phyloP scores from a whole-genome alignment of 1,140 invertebrate genomes.

The Notospermus geniculatus region DNA sequence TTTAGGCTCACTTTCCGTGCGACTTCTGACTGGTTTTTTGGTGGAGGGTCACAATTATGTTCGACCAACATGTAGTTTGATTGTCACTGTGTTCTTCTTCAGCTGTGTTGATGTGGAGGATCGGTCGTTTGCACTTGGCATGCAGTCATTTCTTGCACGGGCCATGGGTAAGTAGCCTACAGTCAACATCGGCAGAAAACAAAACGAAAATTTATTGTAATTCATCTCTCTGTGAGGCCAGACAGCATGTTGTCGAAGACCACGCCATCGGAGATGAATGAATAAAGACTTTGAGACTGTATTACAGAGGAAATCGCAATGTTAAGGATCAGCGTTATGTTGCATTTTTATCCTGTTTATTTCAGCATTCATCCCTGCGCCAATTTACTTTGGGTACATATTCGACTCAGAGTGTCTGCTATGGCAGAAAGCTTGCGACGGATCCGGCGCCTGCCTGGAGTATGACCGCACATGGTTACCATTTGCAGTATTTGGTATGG shows the following conservation, averaged over 20 bases:
- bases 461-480: constrained; percentile 24
- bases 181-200: no score
- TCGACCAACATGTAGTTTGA: background rate
- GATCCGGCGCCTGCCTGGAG: constrained; percentile 25
- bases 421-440: constrained; percentile 18
- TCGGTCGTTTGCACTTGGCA: constrained; percentile 25
- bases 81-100: constrained; percentile 3
- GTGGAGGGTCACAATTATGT: no score
- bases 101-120: constrained; percentile 8
- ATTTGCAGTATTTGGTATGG: constrained; percentile 23
- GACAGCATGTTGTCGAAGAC: no score
- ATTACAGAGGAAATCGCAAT: no score
- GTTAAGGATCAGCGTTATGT: no score
- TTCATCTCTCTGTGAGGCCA: no score
- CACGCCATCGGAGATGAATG: no score
- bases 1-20: no score
- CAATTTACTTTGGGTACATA: constrained; percentile 24
- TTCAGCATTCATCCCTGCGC: constrained; percentile 27
- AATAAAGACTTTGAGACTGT: no score
- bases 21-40: no score
- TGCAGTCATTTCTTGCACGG: constrained; percentile 20
- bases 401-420: constrained; percentile 27
- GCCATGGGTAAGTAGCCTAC: constrained; percentile 19
- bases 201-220: no score
- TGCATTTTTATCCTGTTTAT: constrained; percentile 8